Percentiles rank a stretch among this genome's conserved stretches.
phyloP scores from a whole-genome alignment of 2,888 invertebrate species.

The Coelopa pilipes region DNA sequence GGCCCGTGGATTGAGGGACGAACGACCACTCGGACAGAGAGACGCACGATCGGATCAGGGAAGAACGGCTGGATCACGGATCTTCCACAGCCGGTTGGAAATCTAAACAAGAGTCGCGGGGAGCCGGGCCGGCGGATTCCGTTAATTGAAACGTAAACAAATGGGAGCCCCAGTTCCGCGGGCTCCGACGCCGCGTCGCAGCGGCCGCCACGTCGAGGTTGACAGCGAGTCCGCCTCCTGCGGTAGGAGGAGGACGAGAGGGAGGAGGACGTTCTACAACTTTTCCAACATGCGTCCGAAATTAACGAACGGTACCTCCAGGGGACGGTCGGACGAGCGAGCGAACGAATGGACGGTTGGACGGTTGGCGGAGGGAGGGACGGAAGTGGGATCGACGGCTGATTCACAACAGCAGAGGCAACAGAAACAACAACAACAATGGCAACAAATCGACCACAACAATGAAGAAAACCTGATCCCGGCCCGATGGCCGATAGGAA shows the following conservation, averaged over 20 bases:
- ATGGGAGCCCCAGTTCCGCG: slow-evolving; percentile 9
- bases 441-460: not conserved
- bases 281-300: slow-evolving; percentile 23
- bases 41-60: too few relatives aligned
- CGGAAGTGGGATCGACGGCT: too few relatives aligned
- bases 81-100: too few relatives aligned
- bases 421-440: slow-evolving; percentile 20
- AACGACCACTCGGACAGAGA: too few relatives aligned
- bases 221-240: slow-evolving; percentile 23
- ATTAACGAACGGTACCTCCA: slow-evolving; percentile 21
- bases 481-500: not conserved
- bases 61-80: too few relatives aligned
- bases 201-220: not conserved
- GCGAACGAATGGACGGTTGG: slow-evolving; percentile 10
- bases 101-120: too few relatives aligned
- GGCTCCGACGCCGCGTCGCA: slow-evolving; percentile 16
- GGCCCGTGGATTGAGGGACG: too few relatives aligned
- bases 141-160: slow-evolving; percentile 31
- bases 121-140: slow-evolving; percentile 8
- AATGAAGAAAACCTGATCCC: slow-evolving; percentile 5
- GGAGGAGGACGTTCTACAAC: slow-evolving; percentile 21
- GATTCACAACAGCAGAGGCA: not conserved
- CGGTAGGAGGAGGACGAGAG: not conserved
- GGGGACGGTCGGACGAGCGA: not conserved
- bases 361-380: not conserved